A percentile compares a stretch with the other conserved stretches of the same genome.
Evolutionary conservation across 2,888 invertebrate species (phyloP).

Genomic region (Orthosia incerta): DNA sequence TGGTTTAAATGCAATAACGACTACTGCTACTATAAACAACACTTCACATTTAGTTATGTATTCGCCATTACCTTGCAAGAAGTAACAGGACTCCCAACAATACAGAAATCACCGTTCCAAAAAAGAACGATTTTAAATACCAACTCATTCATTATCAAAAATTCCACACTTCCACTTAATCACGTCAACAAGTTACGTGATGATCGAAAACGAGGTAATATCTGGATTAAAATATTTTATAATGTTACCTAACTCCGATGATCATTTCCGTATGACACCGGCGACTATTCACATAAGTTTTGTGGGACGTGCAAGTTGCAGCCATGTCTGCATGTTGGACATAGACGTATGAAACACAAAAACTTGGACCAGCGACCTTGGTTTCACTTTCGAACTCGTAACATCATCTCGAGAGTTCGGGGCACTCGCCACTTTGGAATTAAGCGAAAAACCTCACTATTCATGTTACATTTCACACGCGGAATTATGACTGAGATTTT

Average conservation of each 20-base stretch:
- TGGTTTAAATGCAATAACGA: conserved; percentile 40
- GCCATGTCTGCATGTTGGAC: conserved; percentile 61
- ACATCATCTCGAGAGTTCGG: conserved; percentile 74
- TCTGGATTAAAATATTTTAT: conserved; percentile 60
- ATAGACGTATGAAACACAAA: conserved; percentile 55
- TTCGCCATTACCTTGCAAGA: not conserved
- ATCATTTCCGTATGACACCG: conserved; percentile 64
- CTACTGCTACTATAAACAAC: conserved; percentile 20
- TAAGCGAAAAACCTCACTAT: conserved; percentile 56
- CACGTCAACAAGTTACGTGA: conserved; percentile 48
- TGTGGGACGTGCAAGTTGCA: conserved; percentile 67
- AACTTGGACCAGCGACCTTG: conserved; percentile 67
- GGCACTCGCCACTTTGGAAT: conserved; percentile 70
- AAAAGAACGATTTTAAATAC: conserved; percentile 26
- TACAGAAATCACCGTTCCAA: conserved; percentile 13
- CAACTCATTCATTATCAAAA: conserved; percentile 41
- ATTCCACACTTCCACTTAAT: conserved; percentile 20
- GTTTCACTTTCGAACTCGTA: conserved; percentile 83
- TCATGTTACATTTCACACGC: conserved; percentile 57
- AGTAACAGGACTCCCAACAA: not conserved
- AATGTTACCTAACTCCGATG: conserved; percentile 70
- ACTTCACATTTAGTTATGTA: conserved; percentile 7
- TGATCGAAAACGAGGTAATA: conserved; percentile 48
- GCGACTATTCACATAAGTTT: conserved; percentile 61
- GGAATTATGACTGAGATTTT: conserved; percentile 31